These are phyloP conservation scores for Tenebrosternarchus preto DNA, from an alignment of 2,113 vertebrate species.

Conservation along the genomic window DNA sequence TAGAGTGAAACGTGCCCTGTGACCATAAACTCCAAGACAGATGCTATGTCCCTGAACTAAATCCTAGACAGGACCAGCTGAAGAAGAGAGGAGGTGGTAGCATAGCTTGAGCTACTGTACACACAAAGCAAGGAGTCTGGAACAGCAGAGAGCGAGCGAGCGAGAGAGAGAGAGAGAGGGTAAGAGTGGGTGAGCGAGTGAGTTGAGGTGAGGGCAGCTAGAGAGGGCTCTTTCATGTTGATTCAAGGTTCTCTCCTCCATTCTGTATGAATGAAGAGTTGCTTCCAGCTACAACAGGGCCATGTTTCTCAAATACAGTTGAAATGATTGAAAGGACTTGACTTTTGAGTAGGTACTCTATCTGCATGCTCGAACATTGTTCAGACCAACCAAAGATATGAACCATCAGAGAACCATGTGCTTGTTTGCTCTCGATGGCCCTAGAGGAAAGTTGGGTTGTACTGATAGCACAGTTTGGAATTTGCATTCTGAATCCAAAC, in stretches of 20 bases:
- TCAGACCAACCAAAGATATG: background rate
- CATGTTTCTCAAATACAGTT: constrained; percentile 4
- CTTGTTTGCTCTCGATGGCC: background rate
- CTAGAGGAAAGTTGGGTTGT: constrained; percentile 3
- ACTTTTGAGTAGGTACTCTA: constrained; percentile 18
- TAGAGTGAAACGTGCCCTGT: background rate
- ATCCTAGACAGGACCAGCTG: background rate
- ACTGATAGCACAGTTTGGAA: constrained; percentile 1
- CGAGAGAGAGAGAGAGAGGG: background rate
- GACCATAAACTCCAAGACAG: background rate
- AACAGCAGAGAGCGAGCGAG: background rate
- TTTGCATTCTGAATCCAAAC: background rate
- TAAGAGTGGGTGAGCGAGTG: background rate
- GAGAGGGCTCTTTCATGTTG: constrained; percentile 38
- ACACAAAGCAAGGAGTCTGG: background rate
- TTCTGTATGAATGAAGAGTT: constrained; percentile 34
- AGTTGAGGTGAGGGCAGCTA: background rate
- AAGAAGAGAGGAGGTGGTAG: background rate
- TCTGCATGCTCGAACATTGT: constrained; percentile 22
- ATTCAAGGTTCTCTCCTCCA: constrained; percentile 20
- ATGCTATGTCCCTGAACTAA: background rate
- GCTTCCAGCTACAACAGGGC: constrained; percentile 1
- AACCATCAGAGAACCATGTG: background rate
- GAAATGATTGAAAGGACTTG: constrained; percentile 8
- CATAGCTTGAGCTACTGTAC: background rate